A percentile compares a stretch with the other conserved stretches of the same genome.
These are phyloP conservation scores for Thymelicus sylvestris DNA, from an alignment of 2,888 invertebrate species.

Conservation along the genomic window DNA sequence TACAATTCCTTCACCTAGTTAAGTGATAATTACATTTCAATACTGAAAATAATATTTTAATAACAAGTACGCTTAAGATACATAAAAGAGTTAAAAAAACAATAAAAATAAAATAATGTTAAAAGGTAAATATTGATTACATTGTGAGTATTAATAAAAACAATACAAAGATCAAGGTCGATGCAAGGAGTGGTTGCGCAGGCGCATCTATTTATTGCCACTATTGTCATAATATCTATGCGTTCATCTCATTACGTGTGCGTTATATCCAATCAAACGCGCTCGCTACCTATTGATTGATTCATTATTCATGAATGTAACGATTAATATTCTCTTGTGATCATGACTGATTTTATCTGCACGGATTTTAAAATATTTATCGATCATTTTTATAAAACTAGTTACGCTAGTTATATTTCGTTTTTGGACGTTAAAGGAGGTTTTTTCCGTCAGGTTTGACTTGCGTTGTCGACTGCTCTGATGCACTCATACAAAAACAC, in stretches of 20 bases:
- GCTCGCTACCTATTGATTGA: slow-evolving; percentile 7
- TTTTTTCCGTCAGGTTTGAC: too few relatives aligned
- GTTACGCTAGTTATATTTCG: too few relatives aligned
- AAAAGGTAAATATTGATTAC: neutral
- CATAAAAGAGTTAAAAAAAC: neutral
- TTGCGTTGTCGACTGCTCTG: too few relatives aligned
- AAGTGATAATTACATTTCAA: too few relatives aligned
- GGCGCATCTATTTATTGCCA: neutral
- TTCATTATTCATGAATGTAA: neutral
- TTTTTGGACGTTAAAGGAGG: too few relatives aligned
- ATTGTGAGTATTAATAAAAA: neutral
- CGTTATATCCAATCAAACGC: neutral
- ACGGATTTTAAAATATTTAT: neutral
- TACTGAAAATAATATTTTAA: too few relatives aligned
- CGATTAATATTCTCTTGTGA: slow-evolving; percentile 3
- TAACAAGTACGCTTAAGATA: too few relatives aligned
- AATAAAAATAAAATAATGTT: neutral
- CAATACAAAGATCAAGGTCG: slow-evolving; percentile 15
- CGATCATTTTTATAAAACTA: too few relatives aligned
- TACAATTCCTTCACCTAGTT: too few relatives aligned
- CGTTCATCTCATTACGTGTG: neutral
- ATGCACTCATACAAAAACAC: too few relatives aligned
- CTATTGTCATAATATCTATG: slow-evolving; percentile 7
- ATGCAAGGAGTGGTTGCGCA: slow-evolving; percentile 4
- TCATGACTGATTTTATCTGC: neutral